These are phyloP conservation scores for Pachyrhynchus sulphureomaculatus DNA, from an alignment of 1,140 invertebrate species.

Conservation along the genomic window DNA sequence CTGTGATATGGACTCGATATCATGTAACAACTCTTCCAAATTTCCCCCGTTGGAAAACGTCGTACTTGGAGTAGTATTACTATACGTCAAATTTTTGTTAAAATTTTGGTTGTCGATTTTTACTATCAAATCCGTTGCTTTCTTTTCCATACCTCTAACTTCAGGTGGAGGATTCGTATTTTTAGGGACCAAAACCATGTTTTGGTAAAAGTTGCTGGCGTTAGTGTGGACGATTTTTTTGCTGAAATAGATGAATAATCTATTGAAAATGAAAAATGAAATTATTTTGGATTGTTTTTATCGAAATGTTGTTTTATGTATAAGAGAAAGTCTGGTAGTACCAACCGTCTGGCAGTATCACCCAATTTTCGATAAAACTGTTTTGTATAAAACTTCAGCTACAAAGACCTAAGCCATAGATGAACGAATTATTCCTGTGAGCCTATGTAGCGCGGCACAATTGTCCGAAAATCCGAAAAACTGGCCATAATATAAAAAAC, in stretches of 20 bases:
- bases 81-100: conserved; percentile 24
- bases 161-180: conserved; percentile 4
- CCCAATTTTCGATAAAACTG: too few species aligned
- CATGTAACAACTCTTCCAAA: conserved; percentile 54
- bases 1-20: conserved; percentile 56
- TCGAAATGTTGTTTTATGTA: too few species aligned
- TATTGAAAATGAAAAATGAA: too few species aligned
- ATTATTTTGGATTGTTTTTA: too few species aligned
- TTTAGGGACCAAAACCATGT: conserved; percentile 40
- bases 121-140: conserved; percentile 43
- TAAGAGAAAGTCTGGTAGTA: too few species aligned
- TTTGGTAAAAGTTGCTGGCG: conserved; percentile 40
- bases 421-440: too few species aligned
- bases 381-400: too few species aligned
- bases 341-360: too few species aligned
- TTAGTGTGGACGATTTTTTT: conserved; percentile 36
- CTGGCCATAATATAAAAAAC: too few species aligned
- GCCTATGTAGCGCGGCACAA: too few species aligned
- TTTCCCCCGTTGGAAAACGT: conserved; percentile 52
- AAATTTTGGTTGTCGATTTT: conserved; percentile 48
- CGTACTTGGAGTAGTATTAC: conserved; percentile 37
- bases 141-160: conserved; percentile 36
- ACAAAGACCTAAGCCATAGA: too few species aligned
- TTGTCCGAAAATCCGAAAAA: too few species aligned
- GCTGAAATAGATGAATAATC: conserved; percentile 19